Evolutionary conservation across 1,140 invertebrate genomes (phyloP), one percentile per base, ranked within the genome.

Genomic region (Micrasema minimum): DNA sequence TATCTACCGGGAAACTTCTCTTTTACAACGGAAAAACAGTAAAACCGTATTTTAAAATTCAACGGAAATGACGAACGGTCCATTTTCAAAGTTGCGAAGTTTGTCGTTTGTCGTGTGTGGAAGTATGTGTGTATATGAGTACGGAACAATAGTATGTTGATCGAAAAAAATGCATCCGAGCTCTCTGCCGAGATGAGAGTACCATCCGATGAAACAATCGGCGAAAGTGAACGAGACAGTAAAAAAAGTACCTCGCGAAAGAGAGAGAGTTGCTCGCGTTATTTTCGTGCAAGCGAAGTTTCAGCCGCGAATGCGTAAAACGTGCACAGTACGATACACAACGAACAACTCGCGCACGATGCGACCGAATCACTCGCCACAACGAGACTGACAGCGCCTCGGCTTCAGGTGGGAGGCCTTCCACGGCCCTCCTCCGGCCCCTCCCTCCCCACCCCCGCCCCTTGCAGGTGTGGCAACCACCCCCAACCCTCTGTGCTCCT

Each of bases 301-400:
- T 76, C 73, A 66, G 74, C 76, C 76, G 74, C 73, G 78, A 77
- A 75, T 75, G 78, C 79, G 78, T 80, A n/a, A n/a, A n/a, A n/a
- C n/a, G n/a, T n/a, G n/a, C n/a, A 79, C 77, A 77, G 77, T 72
- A 57, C 53, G 71, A 66, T 76, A 74, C 72, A 55, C 51, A 69
- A 46, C 75, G 74, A 75, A 75, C 77, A 78, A 78, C 80, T 78
- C 77, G 76, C 76, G 78, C 79, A 78, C 80, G 80, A 78, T 80
- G 81, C 76, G 78, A 66, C 66, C 45, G 76, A 75, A 62, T 74
- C 61, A 70, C 75, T 69, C 76, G 74, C 57, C 57, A 38, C 57
- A 62, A 41, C 57, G 57, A 62, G 57, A 62, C 57, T 62, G 66
- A 76, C 74, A 76, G 68, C 45, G 43, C 10, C 20, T 14, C 59